Evolutionary conservation across 2,113 vertebrate genomes (phyloP).

Genomic region (Bufo gargarizans): DNA sequence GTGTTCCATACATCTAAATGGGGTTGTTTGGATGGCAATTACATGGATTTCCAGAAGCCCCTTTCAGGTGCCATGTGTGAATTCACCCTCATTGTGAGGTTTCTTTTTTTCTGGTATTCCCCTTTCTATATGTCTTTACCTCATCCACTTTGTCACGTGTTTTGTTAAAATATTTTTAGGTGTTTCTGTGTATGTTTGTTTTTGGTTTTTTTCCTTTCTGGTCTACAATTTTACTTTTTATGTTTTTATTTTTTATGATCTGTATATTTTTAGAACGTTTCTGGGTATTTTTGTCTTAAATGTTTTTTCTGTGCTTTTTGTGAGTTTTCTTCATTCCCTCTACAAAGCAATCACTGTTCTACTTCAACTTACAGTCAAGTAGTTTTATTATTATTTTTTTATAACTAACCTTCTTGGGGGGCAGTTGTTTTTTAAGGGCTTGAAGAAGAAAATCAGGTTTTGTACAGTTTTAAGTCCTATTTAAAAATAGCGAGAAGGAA

Average conservation of each 20-base stretch:
- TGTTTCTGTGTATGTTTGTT: too few species aligned
- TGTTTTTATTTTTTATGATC: too few species aligned
- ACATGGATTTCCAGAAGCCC: not conserved
- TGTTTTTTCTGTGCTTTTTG: not conserved
- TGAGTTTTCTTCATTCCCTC: not conserved
- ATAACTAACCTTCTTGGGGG: not conserved
- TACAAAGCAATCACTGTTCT: not conserved
- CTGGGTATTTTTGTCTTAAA: not conserved
- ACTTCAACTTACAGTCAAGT: not conserved
- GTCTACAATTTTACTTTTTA: too few species aligned
- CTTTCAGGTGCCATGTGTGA: not conserved
- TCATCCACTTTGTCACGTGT: too few species aligned
- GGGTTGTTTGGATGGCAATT: not conserved
- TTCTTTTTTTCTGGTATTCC: too few species aligned
- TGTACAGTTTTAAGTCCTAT: conserved; percentile 41
- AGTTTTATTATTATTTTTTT: not conserved
- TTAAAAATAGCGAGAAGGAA: conserved; percentile 13
- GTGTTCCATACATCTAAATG: not conserved
- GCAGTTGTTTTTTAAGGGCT: not conserved
- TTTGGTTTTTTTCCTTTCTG: too few species aligned
- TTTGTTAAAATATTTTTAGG: too few species aligned
- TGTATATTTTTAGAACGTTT: too few species aligned
- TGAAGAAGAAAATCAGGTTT: conserved; percentile 40
- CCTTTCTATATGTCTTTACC: too few species aligned
- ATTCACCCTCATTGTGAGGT: too few species aligned